Base-by-base conservation (phyloP, 2,888 invertebrate genomes). In the Apoda limacodes region DNA sequence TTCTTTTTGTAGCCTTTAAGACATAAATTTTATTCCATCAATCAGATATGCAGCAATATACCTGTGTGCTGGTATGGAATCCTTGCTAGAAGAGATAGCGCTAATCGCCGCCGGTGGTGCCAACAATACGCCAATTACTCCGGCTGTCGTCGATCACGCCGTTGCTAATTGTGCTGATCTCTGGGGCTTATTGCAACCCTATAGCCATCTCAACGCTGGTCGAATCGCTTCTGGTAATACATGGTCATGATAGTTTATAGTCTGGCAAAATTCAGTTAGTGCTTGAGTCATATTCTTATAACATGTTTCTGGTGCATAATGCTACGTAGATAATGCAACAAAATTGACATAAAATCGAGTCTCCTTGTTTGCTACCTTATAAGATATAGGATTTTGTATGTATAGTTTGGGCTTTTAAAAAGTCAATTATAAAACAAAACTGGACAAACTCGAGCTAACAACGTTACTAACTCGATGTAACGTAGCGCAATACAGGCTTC, bases 131-230 rank as follows among this genome's bases (percentile, higher is more conserved):
- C 89, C 93, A 70, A 72, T 93, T 28, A 92, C 92, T 0, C 92
- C 94, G 0, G 88, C 90, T 0, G 83, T 87, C 42, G 76, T 95
- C 37, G 94, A 95, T 59, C 89, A 89, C 55, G 89, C 91, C 9
- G 92, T 95, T 30, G 92, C 93, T 11, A 88, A 87, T 60, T 93
- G 91, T 48, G 90, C 92, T 0, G 94, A 95, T 52, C 81, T 94
- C 32, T 95, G 95, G 94, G 94, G 95, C 0, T 72, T 95, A 25
- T 67, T 95, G 35, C 95, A 95, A 58, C 94, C 95, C 0, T 95
- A 92, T 57, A 93, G 93, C 25, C 95, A 95, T 65, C 72, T 95
- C 7, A 94, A 94, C 61, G 93, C 93, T 2, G 94, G 94, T 1
- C 82, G 95, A 43, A 87, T 93, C 14, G 93, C 94, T 11, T 90